These are phyloP conservation scores for Nudaria mundana DNA, from an alignment of 2,888 invertebrate genomes.

Conservation along the genomic window DNA sequence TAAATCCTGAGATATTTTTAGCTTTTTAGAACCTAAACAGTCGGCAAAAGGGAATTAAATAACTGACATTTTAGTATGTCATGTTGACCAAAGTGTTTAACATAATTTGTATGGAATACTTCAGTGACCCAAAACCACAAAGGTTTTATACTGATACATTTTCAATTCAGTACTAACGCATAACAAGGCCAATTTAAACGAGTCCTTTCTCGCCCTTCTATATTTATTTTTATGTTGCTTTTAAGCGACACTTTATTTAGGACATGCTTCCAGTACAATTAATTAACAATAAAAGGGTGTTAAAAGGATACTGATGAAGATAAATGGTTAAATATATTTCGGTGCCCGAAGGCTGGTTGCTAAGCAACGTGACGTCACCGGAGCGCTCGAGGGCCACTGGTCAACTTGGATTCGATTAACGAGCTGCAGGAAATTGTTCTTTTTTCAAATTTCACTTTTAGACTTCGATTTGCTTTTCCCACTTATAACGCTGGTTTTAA, in stretches of 20 bases:
- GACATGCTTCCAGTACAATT: conserved; percentile 16
- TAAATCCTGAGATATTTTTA: too few species aligned
- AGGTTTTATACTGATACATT: too few species aligned
- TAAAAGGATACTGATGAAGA: conserved; percentile 7
- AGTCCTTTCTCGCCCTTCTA: not conserved
- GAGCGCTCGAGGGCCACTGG: conserved; percentile 2
- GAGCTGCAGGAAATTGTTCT: not conserved
- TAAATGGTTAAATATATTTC: conserved; percentile 10
- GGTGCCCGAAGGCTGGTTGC: conserved; percentile 1
- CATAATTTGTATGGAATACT: too few species aligned
- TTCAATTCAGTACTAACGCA: not conserved
- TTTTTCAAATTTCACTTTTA: too few species aligned
- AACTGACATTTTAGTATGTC: too few species aligned
- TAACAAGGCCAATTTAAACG: not conserved
- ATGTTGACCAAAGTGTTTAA: too few species aligned
- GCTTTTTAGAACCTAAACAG: too few species aligned
- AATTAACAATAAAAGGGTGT: conserved; percentile 26
- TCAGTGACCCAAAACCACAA: too few species aligned
- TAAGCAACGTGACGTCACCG: conserved; percentile 5
- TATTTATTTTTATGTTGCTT: not conserved
- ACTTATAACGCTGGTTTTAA: too few species aligned
- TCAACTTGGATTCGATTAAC: conserved; percentile 7
- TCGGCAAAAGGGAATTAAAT: too few species aligned
- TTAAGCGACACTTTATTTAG: conserved; percentile 3
- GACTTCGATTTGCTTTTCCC: too few species aligned